phyloP scores from a whole-genome alignment of 2,797 vertebrate genomes.

The Chelon labrosus region DNA sequence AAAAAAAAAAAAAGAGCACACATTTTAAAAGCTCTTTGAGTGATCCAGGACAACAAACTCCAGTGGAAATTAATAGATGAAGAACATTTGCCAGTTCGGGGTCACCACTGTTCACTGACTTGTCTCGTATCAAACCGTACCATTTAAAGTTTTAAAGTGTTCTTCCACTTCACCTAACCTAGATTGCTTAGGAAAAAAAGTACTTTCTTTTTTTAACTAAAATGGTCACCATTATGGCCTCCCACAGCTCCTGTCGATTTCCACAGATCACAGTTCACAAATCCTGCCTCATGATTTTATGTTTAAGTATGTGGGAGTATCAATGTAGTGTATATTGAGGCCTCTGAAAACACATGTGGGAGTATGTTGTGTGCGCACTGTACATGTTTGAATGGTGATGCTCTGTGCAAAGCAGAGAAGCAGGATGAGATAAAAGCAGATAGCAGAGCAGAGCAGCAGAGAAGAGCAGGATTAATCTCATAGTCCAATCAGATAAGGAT shows the following conservation, averaged over 20 bases:
- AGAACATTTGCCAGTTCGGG: not conserved
- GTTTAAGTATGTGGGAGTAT: slow-evolving; percentile 59
- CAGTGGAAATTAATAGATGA: no score
- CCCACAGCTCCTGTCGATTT: slow-evolving; percentile 57
- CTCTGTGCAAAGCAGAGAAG: slow-evolving; percentile 12
- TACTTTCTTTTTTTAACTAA: slow-evolving; percentile 15
- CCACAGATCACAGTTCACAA: slow-evolving; percentile 43
- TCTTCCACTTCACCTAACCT: not conserved
- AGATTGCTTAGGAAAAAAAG: slow-evolving; percentile 11
- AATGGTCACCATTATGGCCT: slow-evolving; percentile 36
- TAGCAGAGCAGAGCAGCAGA: slow-evolving; percentile 52
- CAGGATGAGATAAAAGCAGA: slow-evolving; percentile 55
- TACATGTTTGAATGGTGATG: slow-evolving; percentile 15
- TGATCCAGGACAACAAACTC: no score
- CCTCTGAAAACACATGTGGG: slow-evolving; percentile 57
- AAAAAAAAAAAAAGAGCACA: no score
- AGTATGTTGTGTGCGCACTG: slow-evolving; percentile 39
- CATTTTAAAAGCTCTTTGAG: no score
- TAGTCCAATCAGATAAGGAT: slow-evolving; percentile 82
- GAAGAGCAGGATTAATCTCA: slow-evolving; percentile 75
- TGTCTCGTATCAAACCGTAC: not conserved
- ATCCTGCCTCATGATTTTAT: slow-evolving; percentile 60
- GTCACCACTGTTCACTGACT: not conserved
- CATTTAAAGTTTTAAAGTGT: not conserved
- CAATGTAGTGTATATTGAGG: slow-evolving; percentile 52